Conservation (phyloP, 2,113 vertebrate species). For the Hippocampus abdominalis region DNA sequence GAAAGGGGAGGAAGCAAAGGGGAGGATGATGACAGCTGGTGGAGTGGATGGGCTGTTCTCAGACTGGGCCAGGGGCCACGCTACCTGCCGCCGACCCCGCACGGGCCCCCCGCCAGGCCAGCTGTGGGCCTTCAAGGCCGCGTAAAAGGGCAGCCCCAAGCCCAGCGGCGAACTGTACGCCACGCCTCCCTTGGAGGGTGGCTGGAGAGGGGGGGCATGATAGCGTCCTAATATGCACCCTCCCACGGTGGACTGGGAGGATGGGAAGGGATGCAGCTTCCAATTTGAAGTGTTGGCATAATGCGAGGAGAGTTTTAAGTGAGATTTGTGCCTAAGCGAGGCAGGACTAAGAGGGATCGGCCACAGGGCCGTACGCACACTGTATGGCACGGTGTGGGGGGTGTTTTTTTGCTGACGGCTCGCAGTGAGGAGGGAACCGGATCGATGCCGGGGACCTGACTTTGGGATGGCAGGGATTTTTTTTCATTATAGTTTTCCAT, state of each 20-base stretch:
- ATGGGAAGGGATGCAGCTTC: too few species aligned
- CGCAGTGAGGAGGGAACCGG: neutral
- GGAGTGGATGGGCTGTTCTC: constrained; percentile 63
- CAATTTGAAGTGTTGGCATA: constrained; percentile 45
- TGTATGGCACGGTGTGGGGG: constrained; percentile 31
- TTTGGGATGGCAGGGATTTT: too few species aligned
- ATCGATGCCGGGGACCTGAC: neutral
- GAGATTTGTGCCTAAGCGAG: constrained; percentile 60
- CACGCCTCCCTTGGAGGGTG: constrained; percentile 24
- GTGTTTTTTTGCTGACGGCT: neutral
- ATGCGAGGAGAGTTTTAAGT: constrained; percentile 55
- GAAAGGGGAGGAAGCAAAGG: constrained; percentile 59
- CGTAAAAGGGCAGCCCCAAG: constrained; percentile 28
- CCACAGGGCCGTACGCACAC: constrained; percentile 35
- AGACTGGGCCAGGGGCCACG: constrained; percentile 61
- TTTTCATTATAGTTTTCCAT: too few species aligned
- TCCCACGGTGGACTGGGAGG: neutral
- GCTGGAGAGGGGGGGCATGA: neutral
- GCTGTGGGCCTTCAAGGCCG: constrained; percentile 43
- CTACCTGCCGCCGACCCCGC: constrained; percentile 32
- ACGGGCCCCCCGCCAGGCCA: constrained; percentile 41
- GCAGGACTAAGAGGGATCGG: constrained; percentile 61
- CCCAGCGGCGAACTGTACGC: constrained; percentile 32
- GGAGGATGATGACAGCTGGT: constrained; percentile 67
- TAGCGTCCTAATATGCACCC: neutral